phyloP scores from a whole-genome alignment of 2,797 vertebrate species.

The Brachyalestes nurse region DNA sequence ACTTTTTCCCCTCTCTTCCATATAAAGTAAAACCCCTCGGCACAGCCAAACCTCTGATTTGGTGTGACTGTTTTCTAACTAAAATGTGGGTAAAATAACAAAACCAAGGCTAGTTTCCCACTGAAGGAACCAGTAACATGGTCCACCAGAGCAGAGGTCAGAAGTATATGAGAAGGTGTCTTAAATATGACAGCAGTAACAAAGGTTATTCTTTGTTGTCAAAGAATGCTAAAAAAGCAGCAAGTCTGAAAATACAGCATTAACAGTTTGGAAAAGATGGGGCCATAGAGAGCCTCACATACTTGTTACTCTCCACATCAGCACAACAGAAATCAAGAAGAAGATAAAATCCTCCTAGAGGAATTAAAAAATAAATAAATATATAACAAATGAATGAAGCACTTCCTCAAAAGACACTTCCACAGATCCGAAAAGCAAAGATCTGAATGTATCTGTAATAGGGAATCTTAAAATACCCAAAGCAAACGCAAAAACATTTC shows the following conservation, averaged over 20 bases:
- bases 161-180: slow-evolving; percentile 2
- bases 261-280: not conserved
- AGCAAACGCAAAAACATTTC: too few species aligned
- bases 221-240: not conserved
- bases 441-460: not conserved
- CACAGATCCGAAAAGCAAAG: not conserved
- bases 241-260: not conserved
- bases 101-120: slow-evolving; percentile 28
- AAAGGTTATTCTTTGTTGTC: not conserved
- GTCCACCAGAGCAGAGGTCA: slow-evolving; percentile 14
- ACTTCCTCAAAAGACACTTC: not conserved
- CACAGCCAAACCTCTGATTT: slow-evolving; percentile 47
- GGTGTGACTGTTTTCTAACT: slow-evolving; percentile 41
- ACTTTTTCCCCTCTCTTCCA: slow-evolving; percentile 32
- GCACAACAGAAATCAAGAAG: not conserved
- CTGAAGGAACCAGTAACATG: not conserved
- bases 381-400: not conserved
- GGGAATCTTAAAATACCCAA: not conserved
- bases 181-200: not conserved
- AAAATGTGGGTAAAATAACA: slow-evolving; percentile 48
- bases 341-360: not conserved
- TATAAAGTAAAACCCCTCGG: slow-evolving; percentile 49
- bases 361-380: too few species aligned
- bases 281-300: not conserved
- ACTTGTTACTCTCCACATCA: not conserved